Evolutionary conservation across 2,113 vertebrate species (phyloP).

Genomic region (Cryptomyrus ogoouensis): DNA sequence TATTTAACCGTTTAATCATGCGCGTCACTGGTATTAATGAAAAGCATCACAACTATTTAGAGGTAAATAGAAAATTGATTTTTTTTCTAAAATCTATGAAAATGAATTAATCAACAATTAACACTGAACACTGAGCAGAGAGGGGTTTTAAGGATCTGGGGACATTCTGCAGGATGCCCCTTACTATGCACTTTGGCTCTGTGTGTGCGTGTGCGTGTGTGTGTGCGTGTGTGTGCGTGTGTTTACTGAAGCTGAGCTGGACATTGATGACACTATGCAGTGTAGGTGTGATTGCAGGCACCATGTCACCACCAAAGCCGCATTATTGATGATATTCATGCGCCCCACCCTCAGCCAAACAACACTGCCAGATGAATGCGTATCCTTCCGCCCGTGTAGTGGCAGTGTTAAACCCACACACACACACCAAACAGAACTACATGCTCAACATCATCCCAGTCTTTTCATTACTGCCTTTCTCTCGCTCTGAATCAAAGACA

Average conservation of each 20-base stretch:
- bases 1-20: slow-evolving; percentile 23
- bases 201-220: slow-evolving; percentile 29
- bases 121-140: not conserved
- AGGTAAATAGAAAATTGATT: not conserved
- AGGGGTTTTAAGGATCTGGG: not conserved
- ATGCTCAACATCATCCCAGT: not conserved
- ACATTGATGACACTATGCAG: slow-evolving; percentile 6
- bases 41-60: not conserved
- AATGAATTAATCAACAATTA: slow-evolving; percentile 11
- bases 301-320: slow-evolving; percentile 52
- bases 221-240: not conserved
- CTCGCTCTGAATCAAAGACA: not conserved
- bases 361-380: slow-evolving; percentile 63
- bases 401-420: not conserved
- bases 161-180: not conserved
- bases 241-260: slow-evolving; percentile 18
- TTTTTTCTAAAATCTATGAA: not conserved
- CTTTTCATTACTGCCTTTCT: not conserved
- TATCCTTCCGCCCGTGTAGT: slow-evolving; percentile 58
- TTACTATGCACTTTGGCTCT: slow-evolving; percentile 23
- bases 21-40: slow-evolving; percentile 16
- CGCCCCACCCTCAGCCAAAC: slow-evolving; percentile 46
- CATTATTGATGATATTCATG: slow-evolving; percentile 69
- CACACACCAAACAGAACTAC: not conserved
- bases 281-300: not conserved